Evolutionary conservation across 1,140 invertebrate genomes (phyloP), one percentile per base, ranked within the genome.

Genomic region (Drosophila nigrodunni): DNA sequence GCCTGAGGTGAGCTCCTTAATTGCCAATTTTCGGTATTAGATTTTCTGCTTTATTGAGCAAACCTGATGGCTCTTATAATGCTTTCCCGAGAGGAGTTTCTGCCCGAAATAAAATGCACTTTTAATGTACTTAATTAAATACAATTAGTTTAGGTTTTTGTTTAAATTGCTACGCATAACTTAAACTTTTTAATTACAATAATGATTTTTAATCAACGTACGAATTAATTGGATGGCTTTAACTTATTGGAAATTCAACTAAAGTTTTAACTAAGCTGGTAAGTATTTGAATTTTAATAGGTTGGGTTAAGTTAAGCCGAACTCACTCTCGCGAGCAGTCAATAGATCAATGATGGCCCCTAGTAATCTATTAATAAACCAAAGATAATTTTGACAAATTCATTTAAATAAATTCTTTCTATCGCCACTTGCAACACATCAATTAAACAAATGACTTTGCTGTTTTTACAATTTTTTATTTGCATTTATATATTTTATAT

Each of bases 401-500:
- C 7, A 41, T 21, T 57, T 41, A 2, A 54, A 8, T 25, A n/a
- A n/a, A 4, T 4, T 11, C 7, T 25, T 43, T 1, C 7, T 30
- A 1, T 30, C 47, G 7, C 18, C 6, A 21, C 2, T 50, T 50
- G 3, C 9, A 30, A 21, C 10, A 34, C 25, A 52, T 10, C 34
- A 59, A 59, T n/a, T 41, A 41, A 41, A 41, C 4, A 41, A 41
- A 7, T 15, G 43, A 8, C 11, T 44, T 77, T 77, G 67, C 58
- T 62, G 43, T 71, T 87, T 80, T 65, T 87, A 87, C 76, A 87
- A 75, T 72, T 78, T 75, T 78, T 87, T 87, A 88, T 87, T 87
- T 88, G 82, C 82, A 67, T 87, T 87, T 82, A 87, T 82, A 82
- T 87, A 82, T 87, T 79, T 74, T 87, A 87, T 87, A 78, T 88